Conservation (phyloP, 2,888 invertebrate species). For the Oligia fasciuncula region DNA sequence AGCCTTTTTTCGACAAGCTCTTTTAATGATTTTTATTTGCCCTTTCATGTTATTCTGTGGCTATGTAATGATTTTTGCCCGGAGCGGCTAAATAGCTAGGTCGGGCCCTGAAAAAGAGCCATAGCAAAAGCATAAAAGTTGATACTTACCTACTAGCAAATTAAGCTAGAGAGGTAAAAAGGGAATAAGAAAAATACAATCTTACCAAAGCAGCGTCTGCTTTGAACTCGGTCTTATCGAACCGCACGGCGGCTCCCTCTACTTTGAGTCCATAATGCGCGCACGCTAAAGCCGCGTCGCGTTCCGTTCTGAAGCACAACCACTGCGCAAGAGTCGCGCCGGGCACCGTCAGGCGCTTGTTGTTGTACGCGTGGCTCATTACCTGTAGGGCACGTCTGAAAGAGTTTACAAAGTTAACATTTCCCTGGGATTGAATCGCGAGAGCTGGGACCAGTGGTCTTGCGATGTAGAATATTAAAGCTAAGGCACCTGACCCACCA, state of each 20-base stretch:
- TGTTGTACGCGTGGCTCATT: slow-evolving; percentile 91
- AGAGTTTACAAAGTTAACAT: slow-evolving; percentile 5
- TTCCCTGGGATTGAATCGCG: not conserved
- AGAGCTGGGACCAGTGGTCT: not conserved
- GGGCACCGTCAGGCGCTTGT: slow-evolving; percentile 88
- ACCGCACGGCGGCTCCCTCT: slow-evolving; percentile 70
- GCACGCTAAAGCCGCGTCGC: slow-evolving; percentile 83
- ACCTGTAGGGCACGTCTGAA: slow-evolving; percentile 88
- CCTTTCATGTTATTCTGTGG: too few species aligned
- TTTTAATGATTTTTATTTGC: too few species aligned
- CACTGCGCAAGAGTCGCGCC: slow-evolving; percentile 81
- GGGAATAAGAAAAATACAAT: slow-evolving; percentile 13
- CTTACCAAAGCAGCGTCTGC: slow-evolving; percentile 82
- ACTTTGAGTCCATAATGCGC: slow-evolving; percentile 86
- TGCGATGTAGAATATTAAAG: not conserved
- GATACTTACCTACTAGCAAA: not conserved
- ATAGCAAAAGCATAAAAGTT: not conserved
- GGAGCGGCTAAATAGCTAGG: too few species aligned
- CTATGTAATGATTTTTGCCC: too few species aligned
- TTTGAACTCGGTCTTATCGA: slow-evolving; percentile 80
- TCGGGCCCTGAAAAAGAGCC: not conserved
- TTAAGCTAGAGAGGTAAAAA: not conserved
- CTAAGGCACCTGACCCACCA: slow-evolving; percentile 2
- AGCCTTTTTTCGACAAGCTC: too few species aligned
- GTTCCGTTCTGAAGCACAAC: slow-evolving; percentile 84